Evolutionary conservation across 2,113 vertebrate species (phyloP).

Genomic region (Eupsittula cactorum): DNA sequence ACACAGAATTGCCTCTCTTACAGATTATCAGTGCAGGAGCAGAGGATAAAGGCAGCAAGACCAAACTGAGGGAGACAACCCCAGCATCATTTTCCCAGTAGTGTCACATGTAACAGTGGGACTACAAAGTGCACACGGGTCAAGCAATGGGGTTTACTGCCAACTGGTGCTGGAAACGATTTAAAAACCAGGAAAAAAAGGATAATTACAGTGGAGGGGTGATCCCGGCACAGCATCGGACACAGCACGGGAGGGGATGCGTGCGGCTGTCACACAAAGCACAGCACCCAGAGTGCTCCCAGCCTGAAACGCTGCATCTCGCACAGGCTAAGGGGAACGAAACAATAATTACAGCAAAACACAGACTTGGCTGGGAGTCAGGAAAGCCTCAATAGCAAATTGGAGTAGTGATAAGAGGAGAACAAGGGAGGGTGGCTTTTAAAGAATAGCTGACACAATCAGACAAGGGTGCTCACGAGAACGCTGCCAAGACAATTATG

Average conservation of each 20-base stretch:
- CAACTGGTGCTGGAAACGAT: neutral
- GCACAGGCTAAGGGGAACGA: neutral
- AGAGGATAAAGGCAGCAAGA: neutral
- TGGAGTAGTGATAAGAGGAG: neutral
- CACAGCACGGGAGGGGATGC: neutral
- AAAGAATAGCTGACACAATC: neutral
- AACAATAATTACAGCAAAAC: neutral
- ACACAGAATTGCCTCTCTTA: rapidly evolving
- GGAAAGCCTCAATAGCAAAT: slow-evolving; percentile 16
- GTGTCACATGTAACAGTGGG: rapidly evolving
- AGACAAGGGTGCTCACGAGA: neutral
- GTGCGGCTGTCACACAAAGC: neutral
- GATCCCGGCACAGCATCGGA: neutral
- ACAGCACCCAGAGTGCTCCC: neutral
- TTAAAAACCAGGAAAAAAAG: rapidly evolving
- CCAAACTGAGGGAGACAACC: neutral
- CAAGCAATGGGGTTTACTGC: neutral
- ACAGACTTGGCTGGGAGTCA: neutral
- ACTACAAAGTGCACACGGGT: rapidly evolving
- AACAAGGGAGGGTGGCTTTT: neutral
- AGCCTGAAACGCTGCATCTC: neutral
- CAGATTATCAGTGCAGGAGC: rapidly evolving
- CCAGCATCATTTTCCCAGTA: rapidly evolving
- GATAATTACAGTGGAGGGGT: neutral
- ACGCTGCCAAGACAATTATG: slow-evolving; percentile 27